Evolutionary conservation across 1,140 invertebrate species (phyloP), one percentile per base, ranked within the genome.

Genomic region (Tetranychus urticae): DNA sequence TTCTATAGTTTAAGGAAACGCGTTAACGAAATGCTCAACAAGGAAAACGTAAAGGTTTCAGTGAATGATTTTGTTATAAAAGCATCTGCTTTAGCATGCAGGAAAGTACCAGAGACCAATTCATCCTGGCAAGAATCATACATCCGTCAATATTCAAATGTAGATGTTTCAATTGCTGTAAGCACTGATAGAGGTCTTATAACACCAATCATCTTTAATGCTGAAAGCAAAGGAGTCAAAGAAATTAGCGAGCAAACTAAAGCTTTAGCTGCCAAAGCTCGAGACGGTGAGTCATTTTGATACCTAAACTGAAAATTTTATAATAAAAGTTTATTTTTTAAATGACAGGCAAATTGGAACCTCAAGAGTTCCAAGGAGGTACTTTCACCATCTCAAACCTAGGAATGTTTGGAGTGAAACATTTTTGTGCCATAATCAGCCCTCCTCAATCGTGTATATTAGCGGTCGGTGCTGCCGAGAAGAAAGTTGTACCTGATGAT

Each of bases 61-160:
- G 80, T 97, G 0, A 98, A 97, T 71, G 94, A 98, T 72, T 94
- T 98, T 67, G 84, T 99, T 56, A 87, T 98, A 52, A 98, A 98
- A 66, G 93, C 88, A 1, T 81, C 87, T 23, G 90, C 92, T 3
- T 76, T 89, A 59, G 88, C 94, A 8, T 90, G 85, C 72, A 82
- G 82, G 69, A 85, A 86, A 72, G 86, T 98, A 58, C 94, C 94
- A 1, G 86, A 93, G 69, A 87, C 83, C 2, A 99, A 99, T 71
- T 90, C 88, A 14, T 81, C 88, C 31, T 99, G 94, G 91, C 80
- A 91, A 78, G 90, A 88, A 60, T 79, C 82, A n/a, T 82, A 84
- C 67, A 94, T 98, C 69, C 81, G 93, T 76, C 84, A 94, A 86
- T 93, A 85, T 69, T 80, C 84, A 46, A 82, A 82, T 69, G 92